These are phyloP conservation scores for Corvus moneduloides DNA, from an alignment of 2,113 vertebrate species.

Conservation along the genomic window DNA sequence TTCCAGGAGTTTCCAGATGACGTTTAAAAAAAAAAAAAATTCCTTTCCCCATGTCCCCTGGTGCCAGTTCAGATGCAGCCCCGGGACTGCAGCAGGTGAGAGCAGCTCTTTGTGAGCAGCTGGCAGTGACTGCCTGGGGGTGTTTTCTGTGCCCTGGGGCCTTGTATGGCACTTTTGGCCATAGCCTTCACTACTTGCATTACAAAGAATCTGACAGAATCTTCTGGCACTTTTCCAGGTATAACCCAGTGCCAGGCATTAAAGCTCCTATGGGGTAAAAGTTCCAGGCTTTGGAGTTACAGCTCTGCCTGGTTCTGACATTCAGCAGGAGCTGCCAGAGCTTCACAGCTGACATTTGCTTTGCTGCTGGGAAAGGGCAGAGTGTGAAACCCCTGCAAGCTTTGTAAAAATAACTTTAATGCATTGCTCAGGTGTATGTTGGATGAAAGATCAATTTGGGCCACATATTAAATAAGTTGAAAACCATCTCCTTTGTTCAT, in stretches of 20 bases:
- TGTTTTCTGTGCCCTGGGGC: not conserved
- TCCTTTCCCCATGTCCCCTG: not conserved
- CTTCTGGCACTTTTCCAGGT: conserved; percentile 3
- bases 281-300: not conserved
- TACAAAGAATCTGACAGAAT: not conserved
- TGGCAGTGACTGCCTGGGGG: not conserved
- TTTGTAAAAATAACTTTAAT: not conserved
- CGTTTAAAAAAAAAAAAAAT: not conserved
- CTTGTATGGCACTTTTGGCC: not conserved
- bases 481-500: not conserved
- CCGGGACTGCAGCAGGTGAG: not conserved
- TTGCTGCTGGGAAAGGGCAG: conserved; percentile 14
- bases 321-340: not conserved
- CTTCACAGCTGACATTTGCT: conserved; percentile 43
- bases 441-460: not conserved
- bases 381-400: not conserved
- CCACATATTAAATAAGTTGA: not conserved
- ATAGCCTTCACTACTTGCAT: not conserved
- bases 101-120: not conserved
- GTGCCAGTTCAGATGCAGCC: not conserved
- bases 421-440: not conserved
- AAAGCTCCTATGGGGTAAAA: not conserved
- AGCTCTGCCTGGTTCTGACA: not conserved
- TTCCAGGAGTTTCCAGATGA: not conserved
- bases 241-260: not conserved